Conservation (phyloP, 2,888 invertebrate species). For the Erebia palarica region DNA sequence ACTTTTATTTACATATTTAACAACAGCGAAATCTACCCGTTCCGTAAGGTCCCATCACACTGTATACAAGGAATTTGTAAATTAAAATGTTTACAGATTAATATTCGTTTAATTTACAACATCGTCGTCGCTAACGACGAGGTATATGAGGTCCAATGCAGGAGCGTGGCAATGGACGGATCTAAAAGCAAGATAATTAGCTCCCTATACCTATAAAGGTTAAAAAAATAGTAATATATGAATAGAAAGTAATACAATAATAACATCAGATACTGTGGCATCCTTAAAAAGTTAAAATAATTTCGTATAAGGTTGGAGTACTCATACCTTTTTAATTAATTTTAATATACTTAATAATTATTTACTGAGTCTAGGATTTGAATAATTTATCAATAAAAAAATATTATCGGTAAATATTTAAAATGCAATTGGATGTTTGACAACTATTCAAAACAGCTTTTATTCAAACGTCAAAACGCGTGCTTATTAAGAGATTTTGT, state of each 20-base stretch:
- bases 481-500: no score
- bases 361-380: no score
- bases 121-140: constrained; percentile 33
- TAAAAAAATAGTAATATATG: constrained; percentile 57
- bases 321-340: no score
- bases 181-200: constrained; percentile 45
- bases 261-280: constrained; percentile 48
- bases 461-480: no score
- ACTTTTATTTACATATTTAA: constrained; percentile 82
- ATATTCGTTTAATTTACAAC: constrained; percentile 46
- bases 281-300: constrained; percentile 43
- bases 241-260: constrained; percentile 52
- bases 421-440: no score
- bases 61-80: constrained; percentile 66
- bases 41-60: constrained; percentile 70
- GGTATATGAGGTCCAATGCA: constrained; percentile 39
- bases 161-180: constrained; percentile 52
- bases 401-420: no score
- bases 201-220: constrained; percentile 48
- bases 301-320: background rate
- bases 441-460: no score
- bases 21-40: constrained; percentile 73
- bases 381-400: no score
- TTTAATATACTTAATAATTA: no score
- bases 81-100: constrained; percentile 57